Base-by-base conservation (phyloP, 92 coral and sea anemone genomes). In the Siderastrea radians region DNA sequence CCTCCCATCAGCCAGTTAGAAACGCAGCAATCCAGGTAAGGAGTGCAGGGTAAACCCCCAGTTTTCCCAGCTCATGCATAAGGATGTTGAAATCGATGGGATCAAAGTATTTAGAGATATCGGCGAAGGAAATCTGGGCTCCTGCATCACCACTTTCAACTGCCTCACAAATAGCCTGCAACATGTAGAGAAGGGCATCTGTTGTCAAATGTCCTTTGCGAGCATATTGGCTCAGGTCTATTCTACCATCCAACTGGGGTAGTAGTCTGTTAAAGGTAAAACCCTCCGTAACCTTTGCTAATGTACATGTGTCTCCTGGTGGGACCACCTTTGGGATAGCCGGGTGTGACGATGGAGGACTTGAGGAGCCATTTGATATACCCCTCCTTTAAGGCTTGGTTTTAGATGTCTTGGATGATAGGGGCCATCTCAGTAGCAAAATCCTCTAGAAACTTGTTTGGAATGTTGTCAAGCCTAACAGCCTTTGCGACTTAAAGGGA, bases 271-370 rank as follows among this genome's bases (percentile, higher is more conserved):
- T 55, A 49, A 87, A 74, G 3, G 88, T 67, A 81, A 89, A 89
- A 15, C 93, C 93, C 76, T 93, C 95, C 91, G 86, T 75, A 38
- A 93, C 86, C 75, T 93, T 82, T 0, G 91, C 89, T 43, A 93
- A 71, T 0, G 93, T 93, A 15, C 93, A 93, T 3, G 91, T 93
- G 2, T 26, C 38, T 26, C 38, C 0, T 26, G 38, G 38, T 26
- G 38, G 38, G 38, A 26, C 38, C 38, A 26, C 38, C 38, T 26
- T 26, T 26, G 38, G 0, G 38, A 26, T 26, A 26, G 38, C 38
- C 15, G 4, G 62, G 62, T 10, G 62, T 58, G 15, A 10, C 62
- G 15, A 58, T 58, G 38, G 38, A 4, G 38, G 8, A 65, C 70
- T 16, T 65, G 43, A 65, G 4, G 10, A 70, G 73, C 2, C 52